Percentiles rank a stretch among this genome's conserved stretches.
Conservation (phyloP, 2,888 invertebrate genomes). For the Lithodes maja region DNA sequence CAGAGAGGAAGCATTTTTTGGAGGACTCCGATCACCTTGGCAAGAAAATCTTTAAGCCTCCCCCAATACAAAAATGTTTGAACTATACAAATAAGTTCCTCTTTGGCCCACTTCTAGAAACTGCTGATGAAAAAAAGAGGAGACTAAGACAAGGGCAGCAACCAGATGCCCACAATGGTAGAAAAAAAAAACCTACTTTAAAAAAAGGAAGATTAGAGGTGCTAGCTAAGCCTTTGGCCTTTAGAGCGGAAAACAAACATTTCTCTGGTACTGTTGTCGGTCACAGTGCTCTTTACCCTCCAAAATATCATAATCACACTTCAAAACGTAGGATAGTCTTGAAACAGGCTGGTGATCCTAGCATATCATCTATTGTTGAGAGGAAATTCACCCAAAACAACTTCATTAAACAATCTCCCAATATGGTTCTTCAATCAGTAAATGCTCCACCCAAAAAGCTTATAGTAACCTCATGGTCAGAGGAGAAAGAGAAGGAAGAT, state of each 20-base stretch:
- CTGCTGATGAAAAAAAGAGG: conserved; percentile 34
- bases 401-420: neutral
- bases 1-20: neutral
- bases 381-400: neutral
- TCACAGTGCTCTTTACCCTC: neutral
- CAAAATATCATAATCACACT: neutral
- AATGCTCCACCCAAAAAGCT: neutral
- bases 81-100: conserved; percentile 46
- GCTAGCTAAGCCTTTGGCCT: conserved; percentile 26
- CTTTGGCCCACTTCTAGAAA: conserved; percentile 60
- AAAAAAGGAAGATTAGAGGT: neutral
- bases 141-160: conserved; percentile 14
- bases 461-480: conserved; percentile 26
- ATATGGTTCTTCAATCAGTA: neutral
- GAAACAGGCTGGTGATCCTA: neutral
- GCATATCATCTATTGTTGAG: neutral
- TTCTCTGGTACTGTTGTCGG: conserved; percentile 7
- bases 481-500: neutral
- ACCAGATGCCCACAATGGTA: neutral
- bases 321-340: conserved; percentile 6
- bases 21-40: neutral
- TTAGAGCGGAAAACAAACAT: conserved; percentile 38
- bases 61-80: conserved; percentile 24
- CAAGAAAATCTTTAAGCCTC: neutral
- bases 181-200: neutral